phyloP scores from a whole-genome alignment of 2,113 vertebrate genomes.

The Polyodon spathula region DNA sequence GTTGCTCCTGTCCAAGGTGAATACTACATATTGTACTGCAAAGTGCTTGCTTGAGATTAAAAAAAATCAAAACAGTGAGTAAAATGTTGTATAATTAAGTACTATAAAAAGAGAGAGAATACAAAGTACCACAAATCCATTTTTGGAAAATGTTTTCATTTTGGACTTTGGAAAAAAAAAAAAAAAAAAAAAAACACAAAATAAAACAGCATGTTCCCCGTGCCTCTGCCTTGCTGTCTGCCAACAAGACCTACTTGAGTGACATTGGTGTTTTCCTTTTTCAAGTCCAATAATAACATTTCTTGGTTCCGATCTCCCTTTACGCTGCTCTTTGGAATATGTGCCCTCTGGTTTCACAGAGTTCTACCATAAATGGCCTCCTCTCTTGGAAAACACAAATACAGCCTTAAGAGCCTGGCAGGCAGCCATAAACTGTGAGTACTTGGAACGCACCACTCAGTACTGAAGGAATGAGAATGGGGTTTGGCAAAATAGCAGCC shows the following conservation, averaged over 20 bases:
- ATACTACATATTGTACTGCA: no score
- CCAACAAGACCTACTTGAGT: neutral
- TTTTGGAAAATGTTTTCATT: no score
- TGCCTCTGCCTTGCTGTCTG: neutral
- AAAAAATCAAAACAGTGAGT: no score
- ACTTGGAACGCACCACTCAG: constrained; percentile 14
- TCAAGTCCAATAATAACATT: constrained; percentile 12
- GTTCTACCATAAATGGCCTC: constrained; percentile 29
- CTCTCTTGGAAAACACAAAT: constrained; percentile 16
- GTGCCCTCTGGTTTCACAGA: constrained; percentile 5
- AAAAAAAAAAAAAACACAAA: no score
- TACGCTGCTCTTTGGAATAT: constrained; percentile 9
- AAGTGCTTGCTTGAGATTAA: no score
- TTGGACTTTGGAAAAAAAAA: no score
- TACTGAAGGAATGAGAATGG: constrained; percentile 1
- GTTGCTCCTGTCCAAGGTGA: no score
- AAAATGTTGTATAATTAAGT: no score
- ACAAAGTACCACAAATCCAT: no score
- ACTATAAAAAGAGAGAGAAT: no score
- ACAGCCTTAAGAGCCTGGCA: constrained; percentile 20
- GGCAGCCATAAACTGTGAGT: constrained; percentile 15
- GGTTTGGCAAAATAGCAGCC: neutral
- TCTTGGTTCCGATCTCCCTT: constrained; percentile 8
- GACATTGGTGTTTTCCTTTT: neutral
- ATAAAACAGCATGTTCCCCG: neutral